Evolutionary conservation across 2,888 invertebrate species (phyloP), one percentile per base, ranked within the genome.

Genomic region (Parochlus steinenii): DNA sequence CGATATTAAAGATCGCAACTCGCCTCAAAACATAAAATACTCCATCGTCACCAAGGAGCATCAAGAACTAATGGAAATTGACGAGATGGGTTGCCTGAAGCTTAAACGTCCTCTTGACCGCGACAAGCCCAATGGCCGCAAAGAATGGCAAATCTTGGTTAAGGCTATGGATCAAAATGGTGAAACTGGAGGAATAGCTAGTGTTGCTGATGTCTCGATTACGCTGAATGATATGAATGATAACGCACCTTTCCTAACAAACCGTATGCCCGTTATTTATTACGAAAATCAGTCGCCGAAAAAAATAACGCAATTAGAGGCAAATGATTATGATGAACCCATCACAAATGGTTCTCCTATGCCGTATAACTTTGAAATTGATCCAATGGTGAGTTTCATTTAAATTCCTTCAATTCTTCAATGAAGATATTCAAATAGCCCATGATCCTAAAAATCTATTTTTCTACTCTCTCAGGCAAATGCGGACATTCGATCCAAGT

Each of bases 331-430:
- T 52, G 87, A 87, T 46, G 76, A 79, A 4, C 67, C 72, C 0
- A 70, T 74, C 44, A 89, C 74, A 44, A 89, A 89, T 50, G 90
- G 90, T 1, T 77, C 83, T 0, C 90, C 90, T 0, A 92, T 89
- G 58, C 67, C 69, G 3, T 80, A 80, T 55, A n/a, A 58, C 62
- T 3, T 62, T 86, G 53, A 52, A 33, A 56, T 58, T 16, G 55
- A 56, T 40, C 45, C 48, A 25, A 22, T 16, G n/a, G 30, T 23
- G 10, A 12, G n/a, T n/a, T n/a, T n/a, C n/a, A n/a, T n/a, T n/a
- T n/a, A n/a, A n/a, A n/a, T n/a, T n/a, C n/a, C n/a, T n/a, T n/a
- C n/a, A n/a, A n/a, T n/a, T n/a, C n/a, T n/a, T n/a, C n/a, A n/a
- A n/a, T n/a, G n/a, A n/a, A n/a, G n/a, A n/a, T n/a, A n/a, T n/a